Percentiles rank a stretch among this genome's conserved stretches.
Conservation (phyloP, 2,797 vertebrate genomes). For the Schizothorax lantsangensis region DNA sequence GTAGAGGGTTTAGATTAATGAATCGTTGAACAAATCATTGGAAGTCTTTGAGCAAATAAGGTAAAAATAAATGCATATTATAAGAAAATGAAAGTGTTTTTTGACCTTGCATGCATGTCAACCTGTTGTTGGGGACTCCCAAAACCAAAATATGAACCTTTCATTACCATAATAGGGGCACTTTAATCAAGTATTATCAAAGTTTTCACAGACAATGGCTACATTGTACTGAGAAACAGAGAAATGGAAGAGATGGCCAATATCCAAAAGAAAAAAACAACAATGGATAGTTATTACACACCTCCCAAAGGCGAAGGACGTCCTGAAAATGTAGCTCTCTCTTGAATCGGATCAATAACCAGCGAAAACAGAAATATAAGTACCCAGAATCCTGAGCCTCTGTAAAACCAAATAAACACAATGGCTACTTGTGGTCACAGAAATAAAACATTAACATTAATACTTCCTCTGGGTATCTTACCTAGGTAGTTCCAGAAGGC, state of each 20-base stretch:
- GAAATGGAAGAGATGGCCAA: not conserved
- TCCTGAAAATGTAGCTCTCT: constrained; percentile 95
- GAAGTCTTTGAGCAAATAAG: no score
- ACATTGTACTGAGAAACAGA: not conserved
- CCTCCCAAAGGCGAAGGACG: constrained; percentile 95
- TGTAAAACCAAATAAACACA: constrained; percentile 64
- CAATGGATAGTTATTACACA: constrained; percentile 66
- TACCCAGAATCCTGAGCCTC: constrained; percentile 98
- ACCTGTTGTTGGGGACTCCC: no score
- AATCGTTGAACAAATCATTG: no score
- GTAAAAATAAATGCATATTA: no score
- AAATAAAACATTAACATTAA: not conserved
- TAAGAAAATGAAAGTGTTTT: no score
- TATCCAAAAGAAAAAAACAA: not conserved
- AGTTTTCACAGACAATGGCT: not conserved
- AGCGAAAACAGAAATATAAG: constrained; percentile 97
- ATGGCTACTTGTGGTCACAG: not conserved
- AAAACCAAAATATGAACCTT: no score
- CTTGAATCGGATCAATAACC: constrained; percentile 96
- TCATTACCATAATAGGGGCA: no score
- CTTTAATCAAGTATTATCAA: not conserved
- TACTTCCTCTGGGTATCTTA: constrained; percentile 59
- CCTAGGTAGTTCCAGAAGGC: constrained; percentile 97
- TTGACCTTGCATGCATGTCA: no score
- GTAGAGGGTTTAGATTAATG: no score